phyloP scores from a whole-genome alignment of 30 jellyfish, hydroid and myxozoan species.

The Phacellophora camtschatica region DNA sequence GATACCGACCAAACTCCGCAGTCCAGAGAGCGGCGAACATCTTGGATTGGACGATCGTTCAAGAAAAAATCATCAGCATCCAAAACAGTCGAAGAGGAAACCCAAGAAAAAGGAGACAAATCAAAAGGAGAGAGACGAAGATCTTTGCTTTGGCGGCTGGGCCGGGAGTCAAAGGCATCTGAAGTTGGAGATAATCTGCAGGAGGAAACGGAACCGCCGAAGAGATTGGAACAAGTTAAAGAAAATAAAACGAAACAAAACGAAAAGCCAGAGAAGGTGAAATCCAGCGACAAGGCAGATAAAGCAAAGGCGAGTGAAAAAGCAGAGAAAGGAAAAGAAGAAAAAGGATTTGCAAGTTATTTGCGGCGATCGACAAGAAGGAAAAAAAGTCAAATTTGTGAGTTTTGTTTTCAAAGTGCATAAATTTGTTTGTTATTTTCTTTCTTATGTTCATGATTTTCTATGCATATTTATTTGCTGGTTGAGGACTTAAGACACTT shows the following conservation, averaged over 20 bases:
- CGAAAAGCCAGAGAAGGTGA: conserved; percentile 2
- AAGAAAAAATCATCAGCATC: conserved; percentile 41
- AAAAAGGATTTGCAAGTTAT: conserved; percentile 48
- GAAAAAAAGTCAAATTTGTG: conserved; percentile 48
- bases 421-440: no score
- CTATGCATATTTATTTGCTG: no score
- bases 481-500: no score
- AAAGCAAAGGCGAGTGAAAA: conserved; percentile 2
- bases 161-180: conserved; percentile 43
- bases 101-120: conserved; percentile 43
- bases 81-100: conserved; percentile 1
- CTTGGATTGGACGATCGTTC: conserved; percentile 64
- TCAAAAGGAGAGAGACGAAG: conserved; percentile 57
- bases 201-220: neutral
- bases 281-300: neutral
- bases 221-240: neutral
- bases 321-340: conserved; percentile 20
- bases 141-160: conserved; percentile 59
- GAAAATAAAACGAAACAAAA: neutral
- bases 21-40: conserved; percentile 47
- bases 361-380: conserved; percentile 53
- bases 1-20: conserved; percentile 27
- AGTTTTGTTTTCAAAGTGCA: no score
- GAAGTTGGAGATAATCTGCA: neutral
- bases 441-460: no score